A percentile compares a stretch with the other conserved stretches of the same genome.
These are phyloP conservation scores for Origma solitaria DNA, from an alignment of 2,113 vertebrate species.

Conservation along the genomic window DNA sequence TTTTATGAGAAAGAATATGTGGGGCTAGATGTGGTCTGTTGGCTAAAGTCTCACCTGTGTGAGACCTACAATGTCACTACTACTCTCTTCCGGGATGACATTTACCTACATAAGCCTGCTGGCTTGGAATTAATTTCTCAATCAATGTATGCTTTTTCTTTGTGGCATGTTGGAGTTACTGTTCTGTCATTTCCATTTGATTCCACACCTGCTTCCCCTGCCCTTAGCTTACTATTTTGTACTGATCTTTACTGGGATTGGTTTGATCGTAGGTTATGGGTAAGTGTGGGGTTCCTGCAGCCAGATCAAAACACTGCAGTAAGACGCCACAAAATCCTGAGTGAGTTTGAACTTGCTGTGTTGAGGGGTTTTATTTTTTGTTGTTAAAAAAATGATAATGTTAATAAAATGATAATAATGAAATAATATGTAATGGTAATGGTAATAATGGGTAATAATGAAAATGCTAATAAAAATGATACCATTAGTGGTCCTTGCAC, in stretches of 20 bases:
- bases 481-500: not conserved
- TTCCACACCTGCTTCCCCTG: not conserved
- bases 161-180: not conserved
- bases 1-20: not conserved
- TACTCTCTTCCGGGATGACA: not conserved
- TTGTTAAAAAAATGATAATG: not conserved
- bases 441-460: no score
- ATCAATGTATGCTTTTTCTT: not conserved
- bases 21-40: not conserved
- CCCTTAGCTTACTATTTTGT: not conserved
- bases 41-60: not conserved
- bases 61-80: not conserved
- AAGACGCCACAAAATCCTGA: not conserved
- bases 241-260: not conserved
- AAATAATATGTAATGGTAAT: no score
- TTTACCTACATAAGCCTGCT: not conserved
- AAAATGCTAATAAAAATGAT: no score
- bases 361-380: not conserved
- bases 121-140: not conserved
- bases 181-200: not conserved
- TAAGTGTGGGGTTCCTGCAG: not conserved
- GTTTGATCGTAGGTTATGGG: not conserved
- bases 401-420: no score
- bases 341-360: not conserved
- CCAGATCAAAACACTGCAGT: not conserved